phyloP scores from a whole-genome alignment of 2,888 invertebrate genomes.

The Erebia palarica region DNA sequence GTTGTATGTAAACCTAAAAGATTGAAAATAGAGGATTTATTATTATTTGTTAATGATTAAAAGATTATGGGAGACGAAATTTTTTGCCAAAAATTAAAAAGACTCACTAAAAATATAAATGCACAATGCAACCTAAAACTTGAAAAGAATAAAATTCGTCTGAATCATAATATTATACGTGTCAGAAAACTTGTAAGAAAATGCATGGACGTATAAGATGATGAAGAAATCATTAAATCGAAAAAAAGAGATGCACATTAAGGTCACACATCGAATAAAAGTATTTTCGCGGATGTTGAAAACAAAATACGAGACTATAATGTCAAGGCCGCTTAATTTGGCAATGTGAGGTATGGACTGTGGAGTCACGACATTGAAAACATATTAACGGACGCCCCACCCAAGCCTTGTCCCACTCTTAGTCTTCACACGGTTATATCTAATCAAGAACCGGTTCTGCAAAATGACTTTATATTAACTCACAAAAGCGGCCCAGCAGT shows the following conservation, averaged over 20 bases:
- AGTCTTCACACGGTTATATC: slow-evolving; percentile 24
- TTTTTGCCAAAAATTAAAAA: too few species aligned
- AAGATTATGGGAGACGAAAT: too few species aligned
- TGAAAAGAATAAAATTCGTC: too few species aligned
- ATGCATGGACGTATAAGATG: neutral
- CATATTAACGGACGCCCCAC: slow-evolving; percentile 43
- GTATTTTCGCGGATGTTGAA: slow-evolving; percentile 38
- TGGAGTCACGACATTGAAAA: slow-evolving; percentile 53
- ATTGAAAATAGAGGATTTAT: too few species aligned
- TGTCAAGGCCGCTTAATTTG: slow-evolving; percentile 55
- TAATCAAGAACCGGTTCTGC: slow-evolving; percentile 35
- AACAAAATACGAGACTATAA: slow-evolving; percentile 45
- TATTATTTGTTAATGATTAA: too few species aligned
- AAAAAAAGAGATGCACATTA: neutral
- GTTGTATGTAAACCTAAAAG: too few species aligned
- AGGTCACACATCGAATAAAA: slow-evolving; percentile 16
- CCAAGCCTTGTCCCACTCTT: slow-evolving; percentile 31
- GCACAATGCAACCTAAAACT: too few species aligned
- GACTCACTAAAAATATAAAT: too few species aligned
- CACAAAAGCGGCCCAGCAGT: slow-evolving; percentile 22
- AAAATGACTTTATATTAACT: slow-evolving; percentile 35
- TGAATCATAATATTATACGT: neutral
- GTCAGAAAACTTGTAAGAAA: neutral
- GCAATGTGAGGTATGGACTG: slow-evolving; percentile 37
- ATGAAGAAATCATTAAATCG: neutral